Evolutionary conservation across 2,113 vertebrate genomes (phyloP).

Genomic region (Cyprinodon variegatus): DNA sequence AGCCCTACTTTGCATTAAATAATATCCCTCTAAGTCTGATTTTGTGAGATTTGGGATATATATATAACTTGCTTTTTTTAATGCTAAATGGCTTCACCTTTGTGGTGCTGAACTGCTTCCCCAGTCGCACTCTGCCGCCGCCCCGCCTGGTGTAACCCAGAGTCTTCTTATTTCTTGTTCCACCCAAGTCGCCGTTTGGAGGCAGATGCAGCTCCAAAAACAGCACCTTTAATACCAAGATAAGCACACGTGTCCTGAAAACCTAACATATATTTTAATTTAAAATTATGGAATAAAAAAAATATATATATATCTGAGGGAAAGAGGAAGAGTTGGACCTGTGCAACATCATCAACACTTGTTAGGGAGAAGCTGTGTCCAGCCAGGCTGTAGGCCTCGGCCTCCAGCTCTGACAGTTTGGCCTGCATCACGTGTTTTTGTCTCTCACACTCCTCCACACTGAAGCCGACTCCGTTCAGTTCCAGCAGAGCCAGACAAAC

Average conservation of each 20-base stretch:
- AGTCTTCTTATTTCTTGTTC: slow-evolving; percentile 87
- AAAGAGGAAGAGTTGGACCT: slow-evolving; percentile 75
- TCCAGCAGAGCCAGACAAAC: slow-evolving; percentile 93
- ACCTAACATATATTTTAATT: not conserved
- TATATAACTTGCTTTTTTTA: not conserved
- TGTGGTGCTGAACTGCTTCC: slow-evolving; percentile 92
- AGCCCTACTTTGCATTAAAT: too few relatives aligned
- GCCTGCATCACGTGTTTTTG: slow-evolving; percentile 95
- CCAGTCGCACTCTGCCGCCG: slow-evolving; percentile 73
- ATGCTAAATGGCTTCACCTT: slow-evolving; percentile 81
- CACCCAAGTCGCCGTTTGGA: slow-evolving; percentile 85
- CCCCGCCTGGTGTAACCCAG: slow-evolving; percentile 88
- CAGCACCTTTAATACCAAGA: slow-evolving; percentile 80
- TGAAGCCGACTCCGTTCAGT: slow-evolving; percentile 96
- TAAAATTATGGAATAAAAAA: not conserved
- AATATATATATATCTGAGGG: not conserved
- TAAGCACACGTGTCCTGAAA: not conserved
- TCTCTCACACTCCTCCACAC: slow-evolving; percentile 85
- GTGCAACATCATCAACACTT: slow-evolving; percentile 89
- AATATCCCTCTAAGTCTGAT: too few relatives aligned
- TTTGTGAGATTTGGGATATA: too few relatives aligned
- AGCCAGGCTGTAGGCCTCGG: slow-evolving; percentile 86
- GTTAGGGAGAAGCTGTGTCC: slow-evolving; percentile 95
- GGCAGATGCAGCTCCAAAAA: slow-evolving; percentile 94
- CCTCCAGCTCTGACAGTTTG: slow-evolving; percentile 88